Evolutionary conservation across 2,797 vertebrate genomes (phyloP).

Genomic region (Choloepus didactylus): DNA sequence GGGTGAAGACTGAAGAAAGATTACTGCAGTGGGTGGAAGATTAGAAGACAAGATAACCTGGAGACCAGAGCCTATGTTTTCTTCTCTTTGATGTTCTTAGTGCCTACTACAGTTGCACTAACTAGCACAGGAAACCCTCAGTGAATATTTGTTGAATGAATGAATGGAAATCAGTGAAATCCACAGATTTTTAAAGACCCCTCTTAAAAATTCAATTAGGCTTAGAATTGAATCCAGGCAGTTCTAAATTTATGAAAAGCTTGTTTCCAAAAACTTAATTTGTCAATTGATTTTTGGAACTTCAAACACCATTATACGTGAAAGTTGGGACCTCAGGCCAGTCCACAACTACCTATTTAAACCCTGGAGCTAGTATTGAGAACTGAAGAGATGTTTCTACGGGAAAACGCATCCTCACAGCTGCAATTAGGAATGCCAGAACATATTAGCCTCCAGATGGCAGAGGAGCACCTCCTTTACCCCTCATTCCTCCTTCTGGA

Average conservation of each 20-base stretch:
- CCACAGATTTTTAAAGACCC: slow-evolving; percentile 64
- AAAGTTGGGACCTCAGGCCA: slow-evolving; percentile 21
- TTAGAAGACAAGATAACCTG: background rate
- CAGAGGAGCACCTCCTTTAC: background rate
- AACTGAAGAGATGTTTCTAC: background rate
- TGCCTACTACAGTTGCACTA: background rate
- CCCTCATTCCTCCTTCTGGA: background rate
- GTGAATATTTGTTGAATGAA: slow-evolving; percentile 70
- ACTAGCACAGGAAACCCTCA: slow-evolving; percentile 20
- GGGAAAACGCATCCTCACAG: background rate
- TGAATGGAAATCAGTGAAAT: slow-evolving; percentile 56
- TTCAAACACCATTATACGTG: slow-evolving; percentile 20
- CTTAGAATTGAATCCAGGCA: slow-evolving; percentile 67
- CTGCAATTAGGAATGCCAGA: background rate
- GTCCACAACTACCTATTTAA: slow-evolving; percentile 28
- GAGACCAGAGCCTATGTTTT: slow-evolving; percentile 28
- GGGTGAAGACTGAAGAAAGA: background rate
- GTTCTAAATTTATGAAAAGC: slow-evolving; percentile 42
- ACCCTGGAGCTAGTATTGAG: background rate
- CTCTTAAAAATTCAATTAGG: slow-evolving; percentile 77
- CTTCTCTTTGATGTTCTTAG: background rate
- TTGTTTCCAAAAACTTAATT: slow-evolving; percentile 69
- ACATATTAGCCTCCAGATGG: background rate
- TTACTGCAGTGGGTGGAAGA: background rate
- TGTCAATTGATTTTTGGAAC: slow-evolving; percentile 70